Base-by-base conservation (phyloP, 2,888 invertebrate genomes). In the Gisinianus flammeolus region DNA sequence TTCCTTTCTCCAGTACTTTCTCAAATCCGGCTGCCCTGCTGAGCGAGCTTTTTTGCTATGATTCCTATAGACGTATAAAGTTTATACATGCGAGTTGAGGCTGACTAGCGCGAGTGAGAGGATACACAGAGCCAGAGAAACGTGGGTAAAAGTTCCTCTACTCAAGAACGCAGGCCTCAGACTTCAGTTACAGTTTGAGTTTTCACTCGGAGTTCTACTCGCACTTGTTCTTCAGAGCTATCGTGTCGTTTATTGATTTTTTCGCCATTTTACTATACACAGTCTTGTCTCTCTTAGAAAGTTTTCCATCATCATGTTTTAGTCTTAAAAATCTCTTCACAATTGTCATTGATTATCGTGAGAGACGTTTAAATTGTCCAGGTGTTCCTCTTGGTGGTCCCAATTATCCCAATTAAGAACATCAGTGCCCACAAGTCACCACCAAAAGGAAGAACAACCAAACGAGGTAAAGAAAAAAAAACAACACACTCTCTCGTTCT, bases 221-320 rank as follows among this genome's bases (percentile, higher is more conserved):
- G 44, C 19, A 4, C 44, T 44, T 44, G 16, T 2, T 44, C 44
- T 44, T 44, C 44, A 44, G 68, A 66, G 76, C 35, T 35, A 35
- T 52, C 76, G 68, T 76, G 68, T 67, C 66, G 69, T 56, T 70
- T 76, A 77, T 77, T 72, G 77, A 77, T 77, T 77, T 77, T 62
- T 72, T 67, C 71, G 77, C 77, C 77, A 77, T 77, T 77, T 77
- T 77, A 58, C 72, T 67, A 54, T 52, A 72, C 62, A 73, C 62
- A 24, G 70, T 70, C 70, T 73, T 44, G 33, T 58, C 73, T 31
- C 62, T 58, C 73, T 24, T 28, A 31, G 62, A 62, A 56, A 73
- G 73, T 73, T 73, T 64, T 73, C 62, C 62, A 26, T 73, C 73
- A 73, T 62, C 62, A 73, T 73, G 73, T 33, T 62, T 73, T 73